Evolutionary conservation across 2,113 vertebrate species (phyloP), one percentile per base, ranked within the genome.

Genomic region (Hemichromis elongatus): DNA sequence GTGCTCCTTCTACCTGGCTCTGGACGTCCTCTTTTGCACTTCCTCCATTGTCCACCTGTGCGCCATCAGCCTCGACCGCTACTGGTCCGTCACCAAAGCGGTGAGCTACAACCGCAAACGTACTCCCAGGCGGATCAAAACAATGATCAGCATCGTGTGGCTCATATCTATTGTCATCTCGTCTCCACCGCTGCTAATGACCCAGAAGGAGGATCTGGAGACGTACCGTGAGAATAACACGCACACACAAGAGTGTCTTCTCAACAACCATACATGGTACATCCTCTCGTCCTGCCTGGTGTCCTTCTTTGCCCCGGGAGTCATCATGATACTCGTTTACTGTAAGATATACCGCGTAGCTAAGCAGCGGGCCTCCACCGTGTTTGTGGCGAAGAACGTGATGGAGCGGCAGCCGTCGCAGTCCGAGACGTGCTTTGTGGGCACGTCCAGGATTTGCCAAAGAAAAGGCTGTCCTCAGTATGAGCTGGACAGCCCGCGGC

Each of bases 1-100:
- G 97, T 97, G 97, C 90, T 97, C 96, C 80, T 95, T 97, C 88
- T 98, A 98, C 89, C 95, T 97, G 93, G 96, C 97, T 0, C 94
- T 97, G 91, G 97, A 98, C 0, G 96, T 97, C 81, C 95, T 98
- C 37, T 97, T 98, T 77, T 98, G 97, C 90, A 98, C 97, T 0
- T 96, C 97, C 0, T 98, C 97, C 92, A 98, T 98, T 1, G 96
- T 97, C 75, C 97, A 98, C 88, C 96, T 98, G 45, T 97, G 97
- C 0, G 97, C 97, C 92, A 97, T 97, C 93, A 98, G 97, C 91
- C 96, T 98, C 0, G 97, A 98, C 89, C 95, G 97, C 50, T 98
- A 97, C 95, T 98, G 97, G 97, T 97, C 97, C 0, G 95, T 98
- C 80, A 97, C 97, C 0, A 94, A 97, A 40, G 97, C 97, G 0